Percentiles rank a stretch among this genome's conserved stretches.
Evolutionary conservation across 2,888 invertebrate genomes (phyloP).

Genomic region (Lysandra bellargus): DNA sequence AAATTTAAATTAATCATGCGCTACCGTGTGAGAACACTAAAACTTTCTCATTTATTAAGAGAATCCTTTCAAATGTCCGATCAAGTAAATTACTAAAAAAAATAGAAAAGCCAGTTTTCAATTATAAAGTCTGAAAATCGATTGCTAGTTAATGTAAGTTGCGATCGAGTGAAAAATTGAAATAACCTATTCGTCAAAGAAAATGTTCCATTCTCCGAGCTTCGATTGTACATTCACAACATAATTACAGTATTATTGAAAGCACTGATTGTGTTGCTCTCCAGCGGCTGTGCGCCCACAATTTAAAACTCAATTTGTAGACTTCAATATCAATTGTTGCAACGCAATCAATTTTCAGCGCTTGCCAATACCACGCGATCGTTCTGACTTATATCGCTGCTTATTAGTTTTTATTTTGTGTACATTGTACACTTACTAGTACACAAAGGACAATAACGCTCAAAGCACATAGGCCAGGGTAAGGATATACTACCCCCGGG

Average conservation of each 20-base stretch:
- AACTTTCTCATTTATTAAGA: too few species aligned
- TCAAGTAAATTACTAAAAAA: too few species aligned
- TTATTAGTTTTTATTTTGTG: conserved; percentile 8
- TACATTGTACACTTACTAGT: background rate
- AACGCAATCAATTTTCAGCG: conserved; percentile 58
- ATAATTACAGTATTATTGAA: conserved; percentile 29
- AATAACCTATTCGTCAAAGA: background rate
- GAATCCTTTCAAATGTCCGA: too few species aligned
- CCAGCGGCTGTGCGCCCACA: conserved; percentile 34
- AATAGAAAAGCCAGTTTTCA: background rate
- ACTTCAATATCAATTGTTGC: conserved; percentile 55
- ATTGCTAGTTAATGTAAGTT: background rate
- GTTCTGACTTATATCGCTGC: conserved; percentile 18
- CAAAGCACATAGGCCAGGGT: too few species aligned
- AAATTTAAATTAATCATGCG: too few species aligned
- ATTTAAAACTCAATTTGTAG: conserved; percentile 57
- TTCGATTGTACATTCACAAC: conserved; percentile 21
- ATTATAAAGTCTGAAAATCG: background rate
- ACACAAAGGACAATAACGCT: background rate
- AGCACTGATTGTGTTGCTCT: conserved; percentile 33
- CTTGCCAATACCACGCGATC: conserved; percentile 29
- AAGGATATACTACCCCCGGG: too few species aligned
- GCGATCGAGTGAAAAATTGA: background rate
- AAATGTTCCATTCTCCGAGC: background rate
- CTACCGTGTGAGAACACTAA: too few species aligned